Conservation (phyloP, 2,888 invertebrate genomes). For the Argyresthia goedartella region DNA sequence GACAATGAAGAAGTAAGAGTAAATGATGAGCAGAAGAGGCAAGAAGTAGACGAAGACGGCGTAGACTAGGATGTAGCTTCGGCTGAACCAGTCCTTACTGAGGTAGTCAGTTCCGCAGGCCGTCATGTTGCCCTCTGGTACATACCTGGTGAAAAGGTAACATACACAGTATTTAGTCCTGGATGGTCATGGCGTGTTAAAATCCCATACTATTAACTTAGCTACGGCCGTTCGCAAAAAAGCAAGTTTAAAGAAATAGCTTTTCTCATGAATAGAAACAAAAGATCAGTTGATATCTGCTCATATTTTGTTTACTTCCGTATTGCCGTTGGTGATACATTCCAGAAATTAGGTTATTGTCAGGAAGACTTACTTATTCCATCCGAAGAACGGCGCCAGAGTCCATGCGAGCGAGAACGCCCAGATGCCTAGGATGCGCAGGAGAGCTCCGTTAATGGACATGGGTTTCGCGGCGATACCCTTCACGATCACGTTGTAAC, state of each 20-base stretch:
- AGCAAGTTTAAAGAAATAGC: background rate
- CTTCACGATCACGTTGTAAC: slow-evolving; percentile 95
- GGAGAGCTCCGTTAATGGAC: slow-evolving; percentile 83
- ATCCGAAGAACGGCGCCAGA: slow-evolving; percentile 87
- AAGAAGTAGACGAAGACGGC: slow-evolving; percentile 82
- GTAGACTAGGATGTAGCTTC: slow-evolving; percentile 85
- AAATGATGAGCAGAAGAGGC: slow-evolving; percentile 84
- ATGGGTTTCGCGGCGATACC: slow-evolving; percentile 88
- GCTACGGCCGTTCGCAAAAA: background rate
- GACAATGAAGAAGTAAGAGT: slow-evolving; percentile 90
- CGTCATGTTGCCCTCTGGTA: slow-evolving; percentile 94
- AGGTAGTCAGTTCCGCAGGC: slow-evolving; percentile 93
- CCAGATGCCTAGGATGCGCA: slow-evolving; percentile 87
- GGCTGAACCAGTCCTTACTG: slow-evolving; percentile 79
- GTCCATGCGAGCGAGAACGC: slow-evolving; percentile 83
- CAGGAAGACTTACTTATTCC: slow-evolving; percentile 74
- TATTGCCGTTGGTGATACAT: no score
- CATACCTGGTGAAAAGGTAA: slow-evolving; percentile 74
- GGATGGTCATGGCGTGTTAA: no score
- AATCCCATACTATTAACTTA: no score
- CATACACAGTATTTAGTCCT: background rate
- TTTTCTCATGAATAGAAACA: background rate
- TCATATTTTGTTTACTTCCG: no score
- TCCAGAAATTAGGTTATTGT: background rate
- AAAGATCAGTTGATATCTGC: no score